These are phyloP conservation scores for Epinotia ramella DNA, from an alignment of 2,888 invertebrate species.

Conservation along the genomic window DNA sequence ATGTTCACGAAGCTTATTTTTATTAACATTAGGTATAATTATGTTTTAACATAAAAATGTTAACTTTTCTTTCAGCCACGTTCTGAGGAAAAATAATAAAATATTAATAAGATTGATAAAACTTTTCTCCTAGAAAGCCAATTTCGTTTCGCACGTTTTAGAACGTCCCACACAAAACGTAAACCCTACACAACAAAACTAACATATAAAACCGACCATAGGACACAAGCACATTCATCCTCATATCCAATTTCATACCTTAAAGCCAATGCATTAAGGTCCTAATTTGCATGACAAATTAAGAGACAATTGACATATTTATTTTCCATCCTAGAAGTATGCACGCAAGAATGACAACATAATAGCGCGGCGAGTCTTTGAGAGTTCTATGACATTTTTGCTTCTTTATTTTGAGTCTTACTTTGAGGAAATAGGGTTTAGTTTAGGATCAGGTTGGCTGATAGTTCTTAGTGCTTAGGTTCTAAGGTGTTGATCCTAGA, in stretches of 20 bases:
- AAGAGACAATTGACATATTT: neutral
- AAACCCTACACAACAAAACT: conserved; percentile 29
- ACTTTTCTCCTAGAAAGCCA: neutral
- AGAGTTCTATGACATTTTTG: conserved; percentile 35
- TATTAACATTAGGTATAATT: no score
- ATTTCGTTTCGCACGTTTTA: conserved; percentile 19
- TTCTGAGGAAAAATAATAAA: neutral
- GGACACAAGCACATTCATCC: conserved; percentile 12
- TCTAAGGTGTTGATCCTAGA: conserved; percentile 17
- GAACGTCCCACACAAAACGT: conserved; percentile 21
- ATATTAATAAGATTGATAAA: neutral
- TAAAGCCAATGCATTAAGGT: neutral
- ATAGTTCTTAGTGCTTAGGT: conserved; percentile 7
- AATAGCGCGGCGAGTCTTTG: conserved; percentile 48
- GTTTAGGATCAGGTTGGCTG: neutral
- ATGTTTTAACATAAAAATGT: no score
- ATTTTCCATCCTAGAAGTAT: conserved; percentile 1
- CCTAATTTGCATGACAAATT: neutral
- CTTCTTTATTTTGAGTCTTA: conserved; percentile 13
- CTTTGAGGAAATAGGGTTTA: neutral
- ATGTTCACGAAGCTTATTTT: no score
- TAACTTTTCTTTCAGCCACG: no score
- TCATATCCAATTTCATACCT: neutral
- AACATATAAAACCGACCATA: neutral
- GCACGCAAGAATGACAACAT: conserved; percentile 49